These are phyloP conservation scores for Drosophila setosimentum DNA, from an alignment of 2,888 invertebrate species.

Conservation along the genomic window DNA sequence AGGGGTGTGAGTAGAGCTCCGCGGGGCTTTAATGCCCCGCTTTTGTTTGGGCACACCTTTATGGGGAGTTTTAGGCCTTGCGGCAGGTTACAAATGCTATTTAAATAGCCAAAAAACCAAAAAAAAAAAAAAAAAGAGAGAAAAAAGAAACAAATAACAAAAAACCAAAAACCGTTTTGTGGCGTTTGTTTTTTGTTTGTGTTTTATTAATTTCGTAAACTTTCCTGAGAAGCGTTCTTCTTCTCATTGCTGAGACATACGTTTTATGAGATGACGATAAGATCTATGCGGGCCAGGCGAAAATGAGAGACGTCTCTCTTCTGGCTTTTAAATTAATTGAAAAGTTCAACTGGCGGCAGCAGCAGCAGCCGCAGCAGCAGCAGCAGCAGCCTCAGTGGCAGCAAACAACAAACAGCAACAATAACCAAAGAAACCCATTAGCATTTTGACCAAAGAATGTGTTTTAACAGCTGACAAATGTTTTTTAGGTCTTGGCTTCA, in stretches of 20 bases:
- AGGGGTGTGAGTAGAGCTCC: conserved; percentile 2
- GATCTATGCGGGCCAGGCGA: conserved; percentile 70
- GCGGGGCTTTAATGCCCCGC: conserved; percentile 46
- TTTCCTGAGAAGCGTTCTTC: conserved; percentile 67
- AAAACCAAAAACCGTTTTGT: conserved; percentile 58
- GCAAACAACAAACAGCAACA: conserved; percentile 13
- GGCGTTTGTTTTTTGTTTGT: conserved; percentile 37
- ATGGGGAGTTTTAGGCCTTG: conserved; percentile 45
- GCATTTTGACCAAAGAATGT: conserved; percentile 63
- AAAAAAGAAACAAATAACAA: conserved; percentile 28
- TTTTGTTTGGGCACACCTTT: conserved; percentile 58
- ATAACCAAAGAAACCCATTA: conserved; percentile 57
- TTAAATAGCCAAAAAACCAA: conserved; percentile 41
- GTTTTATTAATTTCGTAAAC: conserved; percentile 55
- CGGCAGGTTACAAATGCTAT: conserved; percentile 53
- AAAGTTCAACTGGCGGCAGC: conserved; percentile 62
- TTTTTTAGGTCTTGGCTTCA: conserved; percentile 37
- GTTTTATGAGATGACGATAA: conserved; percentile 70
- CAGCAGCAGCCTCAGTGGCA: conserved; percentile 24
- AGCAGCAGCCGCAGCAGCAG: conserved; percentile 8
- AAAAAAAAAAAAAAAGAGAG: conserved; percentile 11
- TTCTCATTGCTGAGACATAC: conserved; percentile 29
- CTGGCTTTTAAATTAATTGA: conserved; percentile 73
- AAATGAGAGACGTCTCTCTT: conserved; percentile 50
- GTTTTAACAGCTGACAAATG: conserved; percentile 76